These are phyloP conservation scores for Craniophora ligustri DNA, from an alignment of 2,888 invertebrate species.

Conservation along the genomic window DNA sequence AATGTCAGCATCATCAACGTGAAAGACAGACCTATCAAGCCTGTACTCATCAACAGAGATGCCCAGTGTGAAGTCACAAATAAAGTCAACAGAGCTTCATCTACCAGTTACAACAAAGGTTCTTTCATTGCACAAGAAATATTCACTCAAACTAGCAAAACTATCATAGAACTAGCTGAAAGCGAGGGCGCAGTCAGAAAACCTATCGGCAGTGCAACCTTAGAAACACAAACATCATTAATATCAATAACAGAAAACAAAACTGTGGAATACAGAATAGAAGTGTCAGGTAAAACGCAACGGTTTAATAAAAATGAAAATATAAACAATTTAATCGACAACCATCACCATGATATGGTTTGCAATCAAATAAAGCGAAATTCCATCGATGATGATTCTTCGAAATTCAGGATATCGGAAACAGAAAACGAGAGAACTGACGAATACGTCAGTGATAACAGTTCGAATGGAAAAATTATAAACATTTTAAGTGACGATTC, in stretches of 20 bases:
- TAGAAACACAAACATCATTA: slow-evolving; percentile 82
- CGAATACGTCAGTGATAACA: slow-evolving; percentile 51
- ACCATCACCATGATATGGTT: neutral
- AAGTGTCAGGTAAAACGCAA: slow-evolving; percentile 51
- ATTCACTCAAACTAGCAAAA: slow-evolving; percentile 89
- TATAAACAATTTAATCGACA: slow-evolving; percentile 1
- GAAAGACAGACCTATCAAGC: slow-evolving; percentile 32
- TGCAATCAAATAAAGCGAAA: slow-evolving; percentile 38
- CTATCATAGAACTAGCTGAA: slow-evolving; percentile 85
- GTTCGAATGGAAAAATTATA: slow-evolving; percentile 57
- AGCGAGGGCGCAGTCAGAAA: slow-evolving; percentile 58
- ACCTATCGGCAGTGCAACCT: slow-evolving; percentile 56
- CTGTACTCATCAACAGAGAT: slow-evolving; percentile 44
- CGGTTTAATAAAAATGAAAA: slow-evolving; percentile 9
- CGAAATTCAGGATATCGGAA: slow-evolving; percentile 63
- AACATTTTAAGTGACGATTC: slow-evolving; percentile 61
- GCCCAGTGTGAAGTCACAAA: slow-evolving; percentile 43
- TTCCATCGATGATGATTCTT: slow-evolving; percentile 66
- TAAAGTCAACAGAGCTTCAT: slow-evolving; percentile 49
- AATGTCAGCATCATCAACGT: slow-evolving; percentile 59
- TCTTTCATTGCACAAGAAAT: slow-evolving; percentile 72
- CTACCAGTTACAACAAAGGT: slow-evolving; percentile 58
- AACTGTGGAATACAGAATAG: slow-evolving; percentile 71
- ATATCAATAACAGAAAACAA: slow-evolving; percentile 75
- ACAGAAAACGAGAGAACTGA: slow-evolving; percentile 59